These are phyloP conservation scores for Silurus glanis DNA, from an alignment of 2,113 vertebrate species.

Conservation along the genomic window DNA sequence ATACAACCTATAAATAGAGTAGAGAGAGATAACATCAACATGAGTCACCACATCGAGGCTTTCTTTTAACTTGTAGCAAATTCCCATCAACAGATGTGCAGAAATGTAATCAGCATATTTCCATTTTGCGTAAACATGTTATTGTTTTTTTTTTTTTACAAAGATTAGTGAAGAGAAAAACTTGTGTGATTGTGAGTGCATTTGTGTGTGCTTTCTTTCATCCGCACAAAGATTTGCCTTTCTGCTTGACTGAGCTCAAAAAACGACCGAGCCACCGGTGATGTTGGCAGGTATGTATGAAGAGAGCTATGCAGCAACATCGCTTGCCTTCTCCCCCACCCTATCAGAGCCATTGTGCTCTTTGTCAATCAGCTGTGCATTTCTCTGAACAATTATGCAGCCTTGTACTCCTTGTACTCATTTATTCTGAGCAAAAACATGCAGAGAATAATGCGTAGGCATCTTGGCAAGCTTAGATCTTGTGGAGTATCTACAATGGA, in stretches of 20 bases:
- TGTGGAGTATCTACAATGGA: neutral
- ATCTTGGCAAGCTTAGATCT: neutral
- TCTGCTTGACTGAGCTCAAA: conserved; percentile 40
- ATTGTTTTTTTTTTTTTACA: neutral
- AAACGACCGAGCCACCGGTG: conserved; percentile 33
- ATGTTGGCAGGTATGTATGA: conserved; percentile 47
- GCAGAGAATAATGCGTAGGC: neutral
- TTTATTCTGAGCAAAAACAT: conserved; percentile 26
- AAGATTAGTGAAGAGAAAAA: conserved; percentile 30
- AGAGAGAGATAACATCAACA: conserved; percentile 24
- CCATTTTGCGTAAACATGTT: conserved; percentile 36
- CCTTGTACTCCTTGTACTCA: neutral
- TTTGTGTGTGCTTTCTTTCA: conserved; percentile 21
- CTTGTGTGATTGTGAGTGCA: neutral
- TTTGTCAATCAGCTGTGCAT: conserved; percentile 53
- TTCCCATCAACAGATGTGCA: neutral
- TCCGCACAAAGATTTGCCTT: conserved; percentile 22
- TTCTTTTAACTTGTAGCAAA: neutral
- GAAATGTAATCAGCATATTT: conserved; percentile 33
- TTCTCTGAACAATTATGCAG: conserved; percentile 43
- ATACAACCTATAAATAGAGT: neutral
- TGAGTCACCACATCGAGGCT: conserved; percentile 20
- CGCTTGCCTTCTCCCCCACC: conserved; percentile 25
- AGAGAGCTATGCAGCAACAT: conserved; percentile 26
- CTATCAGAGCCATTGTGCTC: conserved; percentile 49